Conservation (phyloP, 2,113 vertebrate species). For the Thomomys bottae region DNA sequence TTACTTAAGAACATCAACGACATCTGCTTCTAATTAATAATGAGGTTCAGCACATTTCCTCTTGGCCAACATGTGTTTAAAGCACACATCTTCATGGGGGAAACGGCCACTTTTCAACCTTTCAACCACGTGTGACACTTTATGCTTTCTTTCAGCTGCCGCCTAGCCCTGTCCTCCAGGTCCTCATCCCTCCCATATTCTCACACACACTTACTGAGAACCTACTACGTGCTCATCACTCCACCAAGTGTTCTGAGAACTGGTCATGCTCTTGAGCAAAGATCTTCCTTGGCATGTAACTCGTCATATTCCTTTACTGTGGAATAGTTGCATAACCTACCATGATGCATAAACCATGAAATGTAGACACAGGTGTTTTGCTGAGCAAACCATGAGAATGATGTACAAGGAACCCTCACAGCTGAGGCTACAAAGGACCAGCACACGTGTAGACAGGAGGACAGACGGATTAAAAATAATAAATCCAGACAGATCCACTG, state of each 20-base stretch:
- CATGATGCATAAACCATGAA: too few species aligned
- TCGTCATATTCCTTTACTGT: background rate
- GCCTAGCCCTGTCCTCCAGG: background rate
- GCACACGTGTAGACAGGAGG: background rate
- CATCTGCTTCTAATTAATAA: slow-evolving; percentile 6
- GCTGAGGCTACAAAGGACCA: background rate
- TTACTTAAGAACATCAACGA: background rate
- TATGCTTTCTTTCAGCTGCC: background rate
- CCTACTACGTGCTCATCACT: background rate
- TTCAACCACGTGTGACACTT: background rate
- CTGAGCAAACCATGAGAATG: background rate
- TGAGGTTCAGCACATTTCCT: background rate
- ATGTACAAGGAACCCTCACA: background rate
- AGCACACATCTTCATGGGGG: background rate
- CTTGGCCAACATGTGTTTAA: background rate
- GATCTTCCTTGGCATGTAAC: background rate
- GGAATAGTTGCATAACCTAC: too few species aligned
- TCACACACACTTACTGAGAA: background rate
- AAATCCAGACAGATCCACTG: background rate
- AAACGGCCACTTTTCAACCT: background rate
- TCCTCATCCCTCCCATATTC: background rate
- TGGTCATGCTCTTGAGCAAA: background rate
- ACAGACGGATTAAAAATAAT: background rate
- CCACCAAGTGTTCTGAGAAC: background rate
- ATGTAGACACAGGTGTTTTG: too few species aligned